phyloP scores from a whole-genome alignment of 2,113 vertebrate species.

The Pseudopodoces humilis region DNA sequence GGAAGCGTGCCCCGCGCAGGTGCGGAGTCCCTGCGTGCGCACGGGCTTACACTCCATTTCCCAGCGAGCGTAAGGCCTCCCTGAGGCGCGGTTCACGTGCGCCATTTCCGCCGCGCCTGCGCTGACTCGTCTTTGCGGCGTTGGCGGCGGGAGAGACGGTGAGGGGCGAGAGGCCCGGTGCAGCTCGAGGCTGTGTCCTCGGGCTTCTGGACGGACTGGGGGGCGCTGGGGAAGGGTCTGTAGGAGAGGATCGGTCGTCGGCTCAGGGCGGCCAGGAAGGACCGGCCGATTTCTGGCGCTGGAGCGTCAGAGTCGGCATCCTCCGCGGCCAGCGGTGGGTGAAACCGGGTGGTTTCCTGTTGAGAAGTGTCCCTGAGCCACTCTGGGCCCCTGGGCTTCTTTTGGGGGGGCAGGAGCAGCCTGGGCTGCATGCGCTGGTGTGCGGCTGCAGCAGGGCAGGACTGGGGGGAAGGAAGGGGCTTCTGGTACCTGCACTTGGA shows the following conservation, averaged over 20 bases:
- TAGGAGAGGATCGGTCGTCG: background rate
- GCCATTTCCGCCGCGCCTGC: background rate
- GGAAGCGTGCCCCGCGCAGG: background rate
- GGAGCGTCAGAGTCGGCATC: background rate
- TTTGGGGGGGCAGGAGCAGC: too few relatives aligned
- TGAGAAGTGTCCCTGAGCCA: background rate
- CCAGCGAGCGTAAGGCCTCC: background rate
- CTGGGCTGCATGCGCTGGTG: background rate
- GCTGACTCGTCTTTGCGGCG: conserved; percentile 50
- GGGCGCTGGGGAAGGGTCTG: background rate
- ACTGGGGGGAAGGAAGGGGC: background rate
- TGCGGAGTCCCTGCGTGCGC: background rate
- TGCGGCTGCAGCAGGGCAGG: background rate
- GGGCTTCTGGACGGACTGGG: background rate
- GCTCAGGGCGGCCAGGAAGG: background rate
- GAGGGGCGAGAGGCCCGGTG: background rate
- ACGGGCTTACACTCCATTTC: background rate
- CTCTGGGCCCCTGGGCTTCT: too few relatives aligned
- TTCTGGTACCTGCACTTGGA: background rate
- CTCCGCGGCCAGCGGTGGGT: background rate
- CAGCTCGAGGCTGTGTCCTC: background rate
- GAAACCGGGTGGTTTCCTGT: background rate
- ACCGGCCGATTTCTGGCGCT: background rate
- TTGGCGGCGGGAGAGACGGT: conserved; percentile 46
- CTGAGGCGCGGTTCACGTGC: fast-evolving